A percentile compares a stretch with the other conserved stretches of the same genome.
These are phyloP conservation scores for Lepidonotus clava DNA, from an alignment of 2,888 invertebrate species.

Conservation along the genomic window DNA sequence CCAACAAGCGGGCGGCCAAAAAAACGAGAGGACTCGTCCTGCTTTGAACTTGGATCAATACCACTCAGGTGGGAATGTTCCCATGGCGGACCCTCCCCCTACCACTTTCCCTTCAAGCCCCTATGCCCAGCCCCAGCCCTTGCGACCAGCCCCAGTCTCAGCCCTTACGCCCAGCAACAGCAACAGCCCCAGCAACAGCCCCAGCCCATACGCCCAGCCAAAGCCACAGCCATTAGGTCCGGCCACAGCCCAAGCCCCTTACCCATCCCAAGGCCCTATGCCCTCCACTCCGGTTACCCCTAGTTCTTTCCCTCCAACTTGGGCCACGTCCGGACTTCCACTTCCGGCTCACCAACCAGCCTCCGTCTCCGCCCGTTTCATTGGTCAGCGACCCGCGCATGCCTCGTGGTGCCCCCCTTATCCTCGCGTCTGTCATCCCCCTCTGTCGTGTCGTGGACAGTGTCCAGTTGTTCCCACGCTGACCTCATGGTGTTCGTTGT, in stretches of 20 bases:
- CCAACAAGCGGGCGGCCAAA: not conserved
- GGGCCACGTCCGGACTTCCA: not conserved
- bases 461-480: not conserved
- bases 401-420: not conserved
- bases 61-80: slow-evolving; percentile 47
- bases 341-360: not conserved
- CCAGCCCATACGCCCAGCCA: no score
- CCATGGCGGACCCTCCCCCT: not conserved
- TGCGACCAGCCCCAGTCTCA: not conserved
- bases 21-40: not conserved
- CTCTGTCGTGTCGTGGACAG: not conserved
- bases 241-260: not conserved
- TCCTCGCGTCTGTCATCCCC: not conserved
- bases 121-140: not conserved
- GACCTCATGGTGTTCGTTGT: not conserved
- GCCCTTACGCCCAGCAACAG: no score
- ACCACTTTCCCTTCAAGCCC: not conserved
- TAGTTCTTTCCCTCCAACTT: not conserved
- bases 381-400: not conserved
- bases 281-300: not conserved
- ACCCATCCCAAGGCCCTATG: not conserved
- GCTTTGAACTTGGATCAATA: slow-evolving; percentile 34
- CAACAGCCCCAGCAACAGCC: no score
- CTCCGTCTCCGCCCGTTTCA: not conserved
- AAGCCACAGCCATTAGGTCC: no score